Evolutionary conservation across 92 coral and sea anemone species (phyloP).

Genomic region (Bergia puertoricense): DNA sequence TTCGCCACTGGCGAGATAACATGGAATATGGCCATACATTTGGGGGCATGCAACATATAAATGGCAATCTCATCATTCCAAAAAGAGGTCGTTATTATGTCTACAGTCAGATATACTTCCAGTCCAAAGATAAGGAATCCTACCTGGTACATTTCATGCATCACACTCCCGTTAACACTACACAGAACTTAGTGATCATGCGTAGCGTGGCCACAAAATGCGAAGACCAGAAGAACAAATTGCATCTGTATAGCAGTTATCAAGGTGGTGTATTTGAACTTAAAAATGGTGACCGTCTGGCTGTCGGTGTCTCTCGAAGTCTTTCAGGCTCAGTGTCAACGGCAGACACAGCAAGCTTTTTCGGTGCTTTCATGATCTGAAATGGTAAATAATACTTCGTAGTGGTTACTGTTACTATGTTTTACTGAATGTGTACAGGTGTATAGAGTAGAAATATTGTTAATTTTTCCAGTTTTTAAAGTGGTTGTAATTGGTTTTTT

Average conservation of each 20-base stretch:
- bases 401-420: constrained; percentile 20
- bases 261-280: constrained; percentile 85
- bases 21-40: constrained; percentile 67
- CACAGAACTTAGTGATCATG: constrained; percentile 63
- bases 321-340: constrained; percentile 47
- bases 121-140: constrained; percentile 53
- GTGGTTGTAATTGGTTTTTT: neutral
- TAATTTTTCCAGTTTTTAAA: neutral
- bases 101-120: constrained; percentile 88
- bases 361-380: constrained; percentile 85
- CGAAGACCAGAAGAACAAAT: constrained; percentile 55
- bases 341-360: constrained; percentile 83
- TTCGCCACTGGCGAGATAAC: constrained; percentile 69
- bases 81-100: constrained; percentile 73
- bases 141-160: constrained; percentile 80
- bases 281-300: constrained; percentile 58
- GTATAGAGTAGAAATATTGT: constrained; percentile 22
- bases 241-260: constrained; percentile 77
- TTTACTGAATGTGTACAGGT: constrained; percentile 30
- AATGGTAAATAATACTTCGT: neutral
- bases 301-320: constrained; percentile 75
- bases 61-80: constrained; percentile 76
- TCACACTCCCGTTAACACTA: constrained; percentile 55
- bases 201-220: constrained; percentile 77
- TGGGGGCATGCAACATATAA: constrained; percentile 77